Conservation (phyloP, 2,888 invertebrate species). For the Altica lythri region DNA sequence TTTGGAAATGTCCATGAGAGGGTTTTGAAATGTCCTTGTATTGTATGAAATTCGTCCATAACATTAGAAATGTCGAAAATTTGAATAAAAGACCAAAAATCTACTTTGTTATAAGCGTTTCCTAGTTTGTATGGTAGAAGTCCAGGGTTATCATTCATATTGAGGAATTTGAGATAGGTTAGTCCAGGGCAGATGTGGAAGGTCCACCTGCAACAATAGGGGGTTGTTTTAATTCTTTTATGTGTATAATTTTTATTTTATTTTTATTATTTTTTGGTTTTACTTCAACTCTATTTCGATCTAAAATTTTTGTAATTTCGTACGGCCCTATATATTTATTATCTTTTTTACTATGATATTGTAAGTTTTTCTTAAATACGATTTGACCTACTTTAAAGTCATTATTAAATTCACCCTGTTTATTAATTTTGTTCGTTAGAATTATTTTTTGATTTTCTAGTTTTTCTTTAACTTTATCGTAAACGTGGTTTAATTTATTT, state of each 20-base stretch:
- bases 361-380: constrained; percentile 17
- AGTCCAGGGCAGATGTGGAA: too few relatives aligned
- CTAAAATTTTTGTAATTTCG: constrained; percentile 4
- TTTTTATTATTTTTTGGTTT: constrained; percentile 19
- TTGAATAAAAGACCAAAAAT: too few relatives aligned
- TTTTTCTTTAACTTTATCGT: constrained; percentile 8
- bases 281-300: constrained; percentile 26
- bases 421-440: constrained; percentile 2
- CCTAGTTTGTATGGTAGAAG: too few relatives aligned
- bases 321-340: constrained; percentile 25
- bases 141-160: too few relatives aligned
- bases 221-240: constrained; percentile 28
- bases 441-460: constrained; percentile 11
- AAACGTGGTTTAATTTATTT: too few relatives aligned
- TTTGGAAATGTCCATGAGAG: too few relatives aligned
- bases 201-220: constrained; percentile 27
- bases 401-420: constrained; percentile 1
- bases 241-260: constrained; percentile 20
- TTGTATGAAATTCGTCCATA: too few relatives aligned
- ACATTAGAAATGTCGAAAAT: too few relatives aligned
- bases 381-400: constrained; percentile 16
- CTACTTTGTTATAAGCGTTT: too few relatives aligned
- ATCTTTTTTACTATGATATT: constrained; percentile 20
- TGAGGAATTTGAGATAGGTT: too few relatives aligned
- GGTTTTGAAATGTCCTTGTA: too few relatives aligned